Conservation (phyloP, 2,888 invertebrate genomes). For the Parnassius apollo region DNA sequence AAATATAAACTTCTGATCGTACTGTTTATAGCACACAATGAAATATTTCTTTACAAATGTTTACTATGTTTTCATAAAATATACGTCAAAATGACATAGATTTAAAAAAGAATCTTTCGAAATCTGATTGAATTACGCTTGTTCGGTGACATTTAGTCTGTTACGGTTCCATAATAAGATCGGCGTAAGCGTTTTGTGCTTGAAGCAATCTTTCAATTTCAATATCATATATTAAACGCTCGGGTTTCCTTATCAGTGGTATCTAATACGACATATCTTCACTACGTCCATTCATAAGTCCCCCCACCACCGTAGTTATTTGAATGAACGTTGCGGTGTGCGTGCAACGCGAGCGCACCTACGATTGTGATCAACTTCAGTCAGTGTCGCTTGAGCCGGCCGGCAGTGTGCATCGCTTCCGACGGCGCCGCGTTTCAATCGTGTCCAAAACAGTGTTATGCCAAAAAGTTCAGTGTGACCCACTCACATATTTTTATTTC, state of each 20-base stretch:
- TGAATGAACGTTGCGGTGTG: constrained; percentile 69
- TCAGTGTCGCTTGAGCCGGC: constrained; percentile 61
- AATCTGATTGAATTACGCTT: constrained; percentile 15
- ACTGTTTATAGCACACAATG: no score
- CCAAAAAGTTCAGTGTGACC: constrained; percentile 64
- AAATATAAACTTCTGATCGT: constrained; percentile 1
- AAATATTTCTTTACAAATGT: no score
- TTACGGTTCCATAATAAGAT: constrained; percentile 25
- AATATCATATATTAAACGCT: constrained; percentile 60
- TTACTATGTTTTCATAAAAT: no score
- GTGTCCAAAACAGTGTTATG: constrained; percentile 60
- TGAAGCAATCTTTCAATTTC: constrained; percentile 35
- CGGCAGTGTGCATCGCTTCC: constrained; percentile 46
- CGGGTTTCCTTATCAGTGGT: constrained; percentile 64
- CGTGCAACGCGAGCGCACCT: constrained; percentile 65
- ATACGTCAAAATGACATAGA: background rate
- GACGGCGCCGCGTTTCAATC: constrained; percentile 46
- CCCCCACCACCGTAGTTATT: constrained; percentile 57
- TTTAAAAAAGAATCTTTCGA: constrained; percentile 16
- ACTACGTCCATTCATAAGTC: constrained; percentile 80
- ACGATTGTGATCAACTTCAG: constrained; percentile 45
- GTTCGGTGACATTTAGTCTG: constrained; percentile 21
- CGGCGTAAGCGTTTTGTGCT: constrained; percentile 13
- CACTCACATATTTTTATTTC: constrained; percentile 49
- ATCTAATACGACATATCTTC: constrained; percentile 62